Conservation (phyloP, 2,888 invertebrate species). For the Tetranychus piercei region DNA sequence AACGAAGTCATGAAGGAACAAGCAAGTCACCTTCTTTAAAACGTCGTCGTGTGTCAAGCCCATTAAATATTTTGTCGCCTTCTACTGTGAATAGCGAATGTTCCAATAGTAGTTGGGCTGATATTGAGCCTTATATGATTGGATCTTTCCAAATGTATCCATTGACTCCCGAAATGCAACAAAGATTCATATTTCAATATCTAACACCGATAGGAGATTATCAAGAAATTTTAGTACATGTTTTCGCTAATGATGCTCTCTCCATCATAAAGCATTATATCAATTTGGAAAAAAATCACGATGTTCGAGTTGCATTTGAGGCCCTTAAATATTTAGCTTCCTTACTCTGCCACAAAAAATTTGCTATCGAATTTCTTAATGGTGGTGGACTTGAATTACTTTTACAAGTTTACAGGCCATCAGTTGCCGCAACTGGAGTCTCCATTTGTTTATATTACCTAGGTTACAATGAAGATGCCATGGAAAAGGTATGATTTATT, state of each 20-base stretch:
- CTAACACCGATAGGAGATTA: conserved; percentile 94
- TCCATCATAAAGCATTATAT: conserved; percentile 75
- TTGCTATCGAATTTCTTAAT: conserved; percentile 83
- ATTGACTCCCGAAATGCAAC: conserved; percentile 65
- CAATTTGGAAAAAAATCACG: conserved; percentile 65
- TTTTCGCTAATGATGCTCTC: conserved; percentile 79
- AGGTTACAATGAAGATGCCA: conserved; percentile 89
- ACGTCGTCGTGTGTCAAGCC: conserved; percentile 8
- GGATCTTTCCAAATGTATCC: conserved; percentile 78
- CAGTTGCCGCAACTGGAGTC: conserved; percentile 86
- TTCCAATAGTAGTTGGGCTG: conserved; percentile 76
- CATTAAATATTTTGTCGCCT: background rate
- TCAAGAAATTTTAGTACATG: conserved; percentile 80
- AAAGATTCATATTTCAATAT: conserved; percentile 78
- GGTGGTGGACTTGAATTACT: conserved; percentile 66
- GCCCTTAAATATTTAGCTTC: conserved; percentile 73
- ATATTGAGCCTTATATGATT: conserved; percentile 69
- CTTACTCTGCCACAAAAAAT: conserved; percentile 89
- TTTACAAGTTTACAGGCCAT: conserved; percentile 73
- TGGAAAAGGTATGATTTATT: conserved; percentile 72
- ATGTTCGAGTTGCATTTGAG: conserved; percentile 84
- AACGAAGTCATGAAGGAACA: background rate
- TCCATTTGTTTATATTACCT: conserved; percentile 89
- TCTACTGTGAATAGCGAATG: conserved; percentile 36
- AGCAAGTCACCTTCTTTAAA: background rate